Conservation (phyloP, 2,888 invertebrate species). For the Limulus polyphemus region DNA sequence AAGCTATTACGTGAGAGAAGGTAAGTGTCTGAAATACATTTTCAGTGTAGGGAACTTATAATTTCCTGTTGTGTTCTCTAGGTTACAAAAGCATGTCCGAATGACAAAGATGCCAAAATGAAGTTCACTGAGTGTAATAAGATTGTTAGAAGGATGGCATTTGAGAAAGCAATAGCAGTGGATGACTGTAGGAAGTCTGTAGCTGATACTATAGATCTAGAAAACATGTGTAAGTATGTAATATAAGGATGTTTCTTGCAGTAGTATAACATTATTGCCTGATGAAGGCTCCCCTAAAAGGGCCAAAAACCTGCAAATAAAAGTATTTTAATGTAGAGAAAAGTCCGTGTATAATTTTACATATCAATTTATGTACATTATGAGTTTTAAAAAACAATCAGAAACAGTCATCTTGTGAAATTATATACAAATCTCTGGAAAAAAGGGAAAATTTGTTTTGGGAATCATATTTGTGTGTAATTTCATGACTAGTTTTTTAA, state of each 20-base stretch:
- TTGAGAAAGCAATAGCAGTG: slow-evolving; percentile 91
- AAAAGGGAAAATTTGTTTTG: background rate
- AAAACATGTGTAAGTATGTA: slow-evolving; percentile 59
- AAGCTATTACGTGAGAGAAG: too few relatives aligned
- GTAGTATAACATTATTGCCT: too few relatives aligned
- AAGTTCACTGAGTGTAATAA: slow-evolving; percentile 91
- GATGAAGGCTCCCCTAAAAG: too few relatives aligned
- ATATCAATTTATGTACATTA: too few relatives aligned
- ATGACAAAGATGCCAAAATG: slow-evolving; percentile 81
- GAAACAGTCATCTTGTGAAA: background rate
- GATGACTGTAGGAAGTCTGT: slow-evolving; percentile 76
- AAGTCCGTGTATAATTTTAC: too few relatives aligned
- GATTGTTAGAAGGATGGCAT: slow-evolving; percentile 85
- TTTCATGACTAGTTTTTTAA: too few relatives aligned
- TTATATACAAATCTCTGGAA: background rate
- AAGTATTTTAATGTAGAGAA: too few relatives aligned
- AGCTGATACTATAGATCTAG: slow-evolving; percentile 75
- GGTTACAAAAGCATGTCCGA: slow-evolving; percentile 83
- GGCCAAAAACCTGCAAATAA: too few relatives aligned
- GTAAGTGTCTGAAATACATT: too few relatives aligned
- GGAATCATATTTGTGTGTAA: too few relatives aligned
- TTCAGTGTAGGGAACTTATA: too few relatives aligned
- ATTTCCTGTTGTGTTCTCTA: slow-evolving; percentile 36
- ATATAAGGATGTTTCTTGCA: too few relatives aligned
- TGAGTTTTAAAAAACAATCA: background rate